Evolutionary conservation across 2,113 vertebrate genomes (phyloP), one percentile per base, ranked within the genome.

Genomic region (Istiophorus platypterus): DNA sequence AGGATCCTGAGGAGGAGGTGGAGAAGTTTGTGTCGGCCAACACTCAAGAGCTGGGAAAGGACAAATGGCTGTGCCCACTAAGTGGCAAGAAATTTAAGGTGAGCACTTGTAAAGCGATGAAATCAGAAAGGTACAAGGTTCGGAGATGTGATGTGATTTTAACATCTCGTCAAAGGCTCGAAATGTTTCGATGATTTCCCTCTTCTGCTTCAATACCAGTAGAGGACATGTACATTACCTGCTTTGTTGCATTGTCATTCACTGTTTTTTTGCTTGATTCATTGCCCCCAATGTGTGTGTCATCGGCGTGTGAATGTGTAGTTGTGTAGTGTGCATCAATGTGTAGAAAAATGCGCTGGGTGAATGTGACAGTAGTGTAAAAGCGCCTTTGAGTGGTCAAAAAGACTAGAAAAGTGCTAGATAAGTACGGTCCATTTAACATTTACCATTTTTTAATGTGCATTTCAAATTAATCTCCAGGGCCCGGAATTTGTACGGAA

Each of bases 71-170:
- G 0, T 98, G 97, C 58, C 97, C 97, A 1, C 95, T 98, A n/a
- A 98, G 97, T 70, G 97, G 97, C 72, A 98, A 98, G 92, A 98
- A 98, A 85, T 98, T 98, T 89, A 98, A 98, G 96, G 97, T 96
- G 45, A 59, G 51, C 0, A 0, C 17, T 64, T 61, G 31, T 20
- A 26, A 76, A 29, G 24, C 4, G 0, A 41, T 45, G 7, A n/a
- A 49, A 56, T 37, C 17, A 24, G 41, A 62, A 61, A 15, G 24
- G 58, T 26, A 58, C 24, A 26, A 24, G n/a, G 17, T 15, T 2
- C 61, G 24, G 20, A 52, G 20, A 52, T n/a, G 20, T 49, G 13
- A 26, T n/a, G 24, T 11, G 5, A 26, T 64, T 70, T 61, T 37
- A 22, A 54, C 18, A 29, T 27, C 22, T 41, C 7, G 41, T 67